Evolutionary conservation across 1,140 invertebrate species (phyloP).

Genomic region (Drosophila tropicalis): DNA sequence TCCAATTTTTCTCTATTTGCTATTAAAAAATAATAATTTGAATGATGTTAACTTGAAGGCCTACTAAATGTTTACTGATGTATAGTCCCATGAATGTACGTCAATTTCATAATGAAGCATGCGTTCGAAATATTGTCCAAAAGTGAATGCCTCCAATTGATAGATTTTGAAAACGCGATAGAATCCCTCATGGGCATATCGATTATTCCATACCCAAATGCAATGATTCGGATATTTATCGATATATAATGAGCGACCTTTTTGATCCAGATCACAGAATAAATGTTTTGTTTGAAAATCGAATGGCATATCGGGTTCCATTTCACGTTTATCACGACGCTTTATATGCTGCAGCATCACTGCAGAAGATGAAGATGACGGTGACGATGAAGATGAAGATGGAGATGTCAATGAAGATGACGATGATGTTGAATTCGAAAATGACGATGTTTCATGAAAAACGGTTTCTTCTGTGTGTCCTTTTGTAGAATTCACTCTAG

Average conservation of each 20-base stretch:
- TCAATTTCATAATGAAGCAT: conserved; percentile 33
- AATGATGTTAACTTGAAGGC: neutral
- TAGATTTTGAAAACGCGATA: conserved; percentile 38
- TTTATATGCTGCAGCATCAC: neutral
- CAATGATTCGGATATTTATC: conserved; percentile 41
- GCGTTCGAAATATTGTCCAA: conserved; percentile 43
- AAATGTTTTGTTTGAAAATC: conserved; percentile 29
- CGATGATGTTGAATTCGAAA: too few species aligned
- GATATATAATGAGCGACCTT: neutral
- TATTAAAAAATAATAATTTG: neutral
- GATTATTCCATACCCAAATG: conserved; percentile 37
- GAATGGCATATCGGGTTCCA: conserved; percentile 11
- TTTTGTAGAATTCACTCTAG: neutral
- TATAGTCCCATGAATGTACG: conserved; percentile 20
- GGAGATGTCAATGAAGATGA: too few species aligned
- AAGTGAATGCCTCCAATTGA: conserved; percentile 44
- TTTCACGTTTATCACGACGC: conserved; percentile 21
- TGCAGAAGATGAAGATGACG: too few species aligned
- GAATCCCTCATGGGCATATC: conserved; percentile 22
- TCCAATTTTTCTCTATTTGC: neutral
- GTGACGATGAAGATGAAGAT: too few species aligned
- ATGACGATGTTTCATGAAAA: neutral
- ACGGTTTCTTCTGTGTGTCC: neutral
- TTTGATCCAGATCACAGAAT: conserved; percentile 50
- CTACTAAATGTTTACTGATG: neutral